These are phyloP conservation scores for Bembecia ichneumoniformis DNA, from an alignment of 2,888 invertebrate species.

Conservation along the genomic window DNA sequence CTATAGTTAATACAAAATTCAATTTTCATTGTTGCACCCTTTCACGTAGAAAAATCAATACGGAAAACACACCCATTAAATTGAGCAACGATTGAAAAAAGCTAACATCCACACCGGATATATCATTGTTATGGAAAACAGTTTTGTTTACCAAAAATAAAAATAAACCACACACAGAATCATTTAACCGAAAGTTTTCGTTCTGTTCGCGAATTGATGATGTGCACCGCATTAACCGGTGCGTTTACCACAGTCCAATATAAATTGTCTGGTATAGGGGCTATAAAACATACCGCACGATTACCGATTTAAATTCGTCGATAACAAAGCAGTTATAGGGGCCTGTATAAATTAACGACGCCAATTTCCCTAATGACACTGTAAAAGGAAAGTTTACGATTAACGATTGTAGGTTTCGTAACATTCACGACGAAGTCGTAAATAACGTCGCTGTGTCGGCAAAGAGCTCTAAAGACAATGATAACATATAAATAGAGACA, in stretches of 20 bases:
- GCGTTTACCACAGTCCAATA: constrained; percentile 23
- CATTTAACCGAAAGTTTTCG: constrained; percentile 20
- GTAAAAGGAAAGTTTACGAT: constrained; percentile 68
- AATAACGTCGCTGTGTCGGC: background rate
- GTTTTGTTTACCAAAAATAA: constrained; percentile 10
- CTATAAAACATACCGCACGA: constrained; percentile 66
- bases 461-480: background rate
- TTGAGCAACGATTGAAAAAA: too few species aligned
- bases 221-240: background rate
- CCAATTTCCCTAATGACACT: constrained; percentile 70
- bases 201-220: constrained; percentile 27
- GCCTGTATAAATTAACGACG: constrained; percentile 64
- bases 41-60: too few species aligned
- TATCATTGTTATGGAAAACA: background rate
- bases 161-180: constrained; percentile 16
- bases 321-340: constrained; percentile 57
- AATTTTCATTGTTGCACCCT: too few species aligned
- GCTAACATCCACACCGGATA: too few species aligned
- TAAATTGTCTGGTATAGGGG: constrained; percentile 52
- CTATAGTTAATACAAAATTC: too few species aligned
- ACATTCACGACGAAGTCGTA: background rate
- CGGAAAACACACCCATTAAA: too few species aligned
- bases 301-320: constrained; percentile 64
- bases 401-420: constrained; percentile 24
- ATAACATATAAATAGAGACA: background rate